Conservation (phyloP, 1,140 invertebrate genomes). For the Eumaeus atala region DNA sequence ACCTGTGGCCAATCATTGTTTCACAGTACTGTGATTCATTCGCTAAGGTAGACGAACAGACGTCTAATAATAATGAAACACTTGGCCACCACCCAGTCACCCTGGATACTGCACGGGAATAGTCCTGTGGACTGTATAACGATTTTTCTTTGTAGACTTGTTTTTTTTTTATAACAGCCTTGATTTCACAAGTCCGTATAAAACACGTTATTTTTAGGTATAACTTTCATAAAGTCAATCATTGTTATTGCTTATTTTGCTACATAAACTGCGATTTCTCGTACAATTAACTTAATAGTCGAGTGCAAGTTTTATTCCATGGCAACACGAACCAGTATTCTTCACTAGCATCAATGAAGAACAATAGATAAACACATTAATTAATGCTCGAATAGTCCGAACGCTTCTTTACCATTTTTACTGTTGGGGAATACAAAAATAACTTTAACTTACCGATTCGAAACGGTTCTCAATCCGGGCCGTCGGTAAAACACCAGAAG, state of each 20-base stretch:
- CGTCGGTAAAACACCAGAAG: conserved; percentile 66
- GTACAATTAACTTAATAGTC: too few species aligned
- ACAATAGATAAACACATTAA: too few species aligned
- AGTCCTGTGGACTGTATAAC: not conserved
- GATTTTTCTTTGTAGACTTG: not conserved
- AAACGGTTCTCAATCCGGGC: conserved; percentile 68
- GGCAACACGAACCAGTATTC: too few species aligned
- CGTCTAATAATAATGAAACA: not conserved
- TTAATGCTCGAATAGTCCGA: too few species aligned
- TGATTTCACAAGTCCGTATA: not conserved
- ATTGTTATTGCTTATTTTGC: too few species aligned
- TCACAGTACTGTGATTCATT: not conserved
- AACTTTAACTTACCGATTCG: conserved; percentile 61
- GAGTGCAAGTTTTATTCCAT: too few species aligned
- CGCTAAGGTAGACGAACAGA: not conserved
- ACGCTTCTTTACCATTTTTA: not conserved
- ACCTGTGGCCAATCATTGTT: not conserved
- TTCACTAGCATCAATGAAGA: too few species aligned
- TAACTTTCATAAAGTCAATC: too few species aligned
- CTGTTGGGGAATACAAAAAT: conserved; percentile 9
- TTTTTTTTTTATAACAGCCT: conserved; percentile 1
- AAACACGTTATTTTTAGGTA: conserved; percentile 1
- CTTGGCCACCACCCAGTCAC: not conserved
- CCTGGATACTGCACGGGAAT: not conserved
- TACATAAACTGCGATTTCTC: too few species aligned